These are phyloP conservation scores for Centropristis striata DNA, from an alignment of 2,113 vertebrate species.

Conservation along the genomic window DNA sequence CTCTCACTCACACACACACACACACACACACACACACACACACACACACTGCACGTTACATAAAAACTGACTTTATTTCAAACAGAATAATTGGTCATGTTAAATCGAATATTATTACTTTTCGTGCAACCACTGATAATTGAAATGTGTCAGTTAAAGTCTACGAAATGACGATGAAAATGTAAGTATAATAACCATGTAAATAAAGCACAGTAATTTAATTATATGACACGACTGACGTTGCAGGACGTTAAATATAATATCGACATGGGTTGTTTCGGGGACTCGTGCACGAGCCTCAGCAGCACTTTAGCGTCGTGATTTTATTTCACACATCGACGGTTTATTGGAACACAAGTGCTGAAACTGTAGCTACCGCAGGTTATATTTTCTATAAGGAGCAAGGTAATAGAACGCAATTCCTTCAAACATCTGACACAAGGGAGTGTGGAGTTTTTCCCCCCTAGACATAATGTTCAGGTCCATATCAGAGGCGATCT, in stretches of 20 bases:
- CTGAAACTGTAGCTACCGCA: neutral
- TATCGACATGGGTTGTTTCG: neutral
- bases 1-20: slow-evolving; percentile 24
- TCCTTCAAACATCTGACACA: neutral
- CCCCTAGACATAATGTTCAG: too few relatives aligned
- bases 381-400: neutral
- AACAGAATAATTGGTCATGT: neutral
- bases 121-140: too few relatives aligned
- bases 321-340: slow-evolving; percentile 5
- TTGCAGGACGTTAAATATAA: neutral
- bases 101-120: neutral
- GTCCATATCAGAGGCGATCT: neutral
- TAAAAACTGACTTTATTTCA: neutral
- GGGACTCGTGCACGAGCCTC: neutral
- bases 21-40: slow-evolving; percentile 20
- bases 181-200: neutral
- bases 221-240: neutral
- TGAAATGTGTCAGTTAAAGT: neutral
- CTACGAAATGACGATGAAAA: neutral
- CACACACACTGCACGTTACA: slow-evolving; percentile 5
- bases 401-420: neutral
- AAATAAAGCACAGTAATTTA: neutral
- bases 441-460: neutral
- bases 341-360: neutral
- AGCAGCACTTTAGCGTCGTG: neutral